Conservation (phyloP, 1,140 invertebrate genomes). For the Neodiprion virginianus region DNA sequence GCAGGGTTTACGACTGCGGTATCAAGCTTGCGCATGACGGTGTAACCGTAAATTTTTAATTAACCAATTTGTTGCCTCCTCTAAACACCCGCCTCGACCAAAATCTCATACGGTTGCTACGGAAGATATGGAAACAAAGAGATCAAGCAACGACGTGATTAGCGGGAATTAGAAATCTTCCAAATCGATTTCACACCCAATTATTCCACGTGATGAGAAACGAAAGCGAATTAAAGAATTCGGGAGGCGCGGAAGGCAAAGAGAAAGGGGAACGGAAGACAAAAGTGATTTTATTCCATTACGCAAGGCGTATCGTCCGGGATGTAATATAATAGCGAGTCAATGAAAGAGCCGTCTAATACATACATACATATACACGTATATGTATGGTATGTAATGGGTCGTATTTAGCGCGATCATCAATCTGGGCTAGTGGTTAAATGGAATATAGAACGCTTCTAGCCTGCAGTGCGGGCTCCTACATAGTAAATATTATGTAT, state of each 20-base stretch:
- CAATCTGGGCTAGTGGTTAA: not conserved
- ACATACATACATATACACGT: not conserved
- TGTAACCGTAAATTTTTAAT: not conserved
- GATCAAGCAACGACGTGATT: no score
- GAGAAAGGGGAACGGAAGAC: not conserved
- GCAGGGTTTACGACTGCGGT: not conserved
- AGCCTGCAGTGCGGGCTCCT: not conserved
- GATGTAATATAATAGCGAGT: not conserved
- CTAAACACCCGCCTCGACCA: no score
- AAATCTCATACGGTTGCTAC: no score
- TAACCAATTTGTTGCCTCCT: not conserved
- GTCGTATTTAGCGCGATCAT: slow-evolving; percentile 13
- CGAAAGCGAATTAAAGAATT: not conserved
- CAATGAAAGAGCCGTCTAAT: not conserved
- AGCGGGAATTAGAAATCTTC: no score
- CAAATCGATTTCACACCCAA: no score
- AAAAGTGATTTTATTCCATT: not conserved
- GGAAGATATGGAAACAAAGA: no score
- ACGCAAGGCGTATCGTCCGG: not conserved
- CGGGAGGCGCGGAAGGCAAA: not conserved
- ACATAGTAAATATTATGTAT: slow-evolving; percentile 18
- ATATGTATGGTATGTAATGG: not conserved
- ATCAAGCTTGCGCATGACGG: not conserved
- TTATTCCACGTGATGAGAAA: not conserved
- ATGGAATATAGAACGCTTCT: slow-evolving; percentile 1